A percentile compares a stretch with the other conserved stretches of the same genome.
Conservation (phyloP, 2,888 invertebrate species). For the Trissonchulus latispiculum region DNA sequence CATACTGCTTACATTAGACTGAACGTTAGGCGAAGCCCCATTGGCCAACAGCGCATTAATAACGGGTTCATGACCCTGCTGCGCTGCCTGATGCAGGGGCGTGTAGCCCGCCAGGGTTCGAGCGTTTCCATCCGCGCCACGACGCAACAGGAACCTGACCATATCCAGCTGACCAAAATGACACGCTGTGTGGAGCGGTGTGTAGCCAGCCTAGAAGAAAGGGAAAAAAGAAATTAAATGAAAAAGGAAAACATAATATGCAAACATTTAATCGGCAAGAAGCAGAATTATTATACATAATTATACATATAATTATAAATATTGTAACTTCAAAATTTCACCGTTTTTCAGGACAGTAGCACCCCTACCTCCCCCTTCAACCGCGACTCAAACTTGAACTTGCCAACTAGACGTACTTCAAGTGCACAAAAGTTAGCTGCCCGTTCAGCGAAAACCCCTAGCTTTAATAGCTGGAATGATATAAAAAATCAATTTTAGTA, state of each 20-base stretch:
- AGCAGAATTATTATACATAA: no score
- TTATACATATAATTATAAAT: no score
- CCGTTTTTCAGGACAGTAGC: no score
- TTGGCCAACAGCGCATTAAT: slow-evolving; percentile 64
- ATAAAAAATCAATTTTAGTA: no score
- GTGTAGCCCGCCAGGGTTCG: slow-evolving; percentile 57
- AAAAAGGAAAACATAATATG: no score
- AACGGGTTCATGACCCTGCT: slow-evolving; percentile 65
- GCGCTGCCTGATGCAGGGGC: slow-evolving; percentile 91
- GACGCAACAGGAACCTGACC: slow-evolving; percentile 62
- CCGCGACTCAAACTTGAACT: no score
- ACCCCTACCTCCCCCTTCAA: no score
- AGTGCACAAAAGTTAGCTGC: no score
- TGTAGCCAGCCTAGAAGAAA: slow-evolving; percentile 43
- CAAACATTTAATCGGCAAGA: no score
- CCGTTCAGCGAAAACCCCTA: no score
- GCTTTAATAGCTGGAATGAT: no score
- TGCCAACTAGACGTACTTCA: background rate
- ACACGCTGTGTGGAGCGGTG: slow-evolving; percentile 88
- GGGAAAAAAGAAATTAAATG: background rate
- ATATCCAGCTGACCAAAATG: slow-evolving; percentile 68
- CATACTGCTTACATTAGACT: slow-evolving; percentile 79
- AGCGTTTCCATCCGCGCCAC: slow-evolving; percentile 83
- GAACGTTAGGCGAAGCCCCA: slow-evolving; percentile 82
- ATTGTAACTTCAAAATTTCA: no score